Conservation (phyloP, 2,113 vertebrate species). For the Prietella phreatophila region DNA sequence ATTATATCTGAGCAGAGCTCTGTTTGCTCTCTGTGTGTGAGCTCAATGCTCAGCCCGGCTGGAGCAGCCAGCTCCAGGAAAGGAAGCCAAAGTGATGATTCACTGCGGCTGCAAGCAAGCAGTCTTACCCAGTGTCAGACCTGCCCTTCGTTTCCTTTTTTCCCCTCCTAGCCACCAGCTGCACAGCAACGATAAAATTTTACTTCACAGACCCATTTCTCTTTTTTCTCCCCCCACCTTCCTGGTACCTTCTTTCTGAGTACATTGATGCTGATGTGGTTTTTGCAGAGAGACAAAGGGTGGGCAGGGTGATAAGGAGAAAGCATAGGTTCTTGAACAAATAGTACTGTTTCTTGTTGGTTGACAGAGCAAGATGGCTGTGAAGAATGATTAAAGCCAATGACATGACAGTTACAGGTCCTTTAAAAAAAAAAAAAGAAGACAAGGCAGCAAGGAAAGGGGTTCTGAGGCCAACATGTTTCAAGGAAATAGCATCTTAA, state of each 20-base stretch:
- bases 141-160: constrained; percentile 46
- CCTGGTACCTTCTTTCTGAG: constrained; percentile 24
- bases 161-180: constrained; percentile 34
- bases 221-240: constrained; percentile 15
- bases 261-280: constrained; percentile 30
- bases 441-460: background rate
- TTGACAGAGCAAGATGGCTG: constrained; percentile 15
- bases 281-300: background rate
- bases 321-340: constrained; percentile 16
- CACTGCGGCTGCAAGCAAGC: constrained; percentile 46
- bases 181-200: constrained; percentile 44
- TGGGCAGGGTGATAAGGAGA: constrained; percentile 21
- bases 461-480: background rate
- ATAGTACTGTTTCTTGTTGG: constrained; percentile 15
- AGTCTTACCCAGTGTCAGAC: constrained; percentile 37
- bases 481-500: constrained; percentile 67
- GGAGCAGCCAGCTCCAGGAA: constrained; percentile 20
- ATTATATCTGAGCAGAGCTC: constrained; percentile 34
- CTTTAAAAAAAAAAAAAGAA: background rate
- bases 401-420: background rate
- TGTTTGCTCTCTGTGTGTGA: constrained; percentile 14
- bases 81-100: constrained; percentile 52
- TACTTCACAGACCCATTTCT: constrained; percentile 38
- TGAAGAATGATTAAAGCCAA: constrained; percentile 25
- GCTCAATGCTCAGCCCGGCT: constrained; percentile 18